phyloP scores from a whole-genome alignment of 2,888 invertebrate genomes.

The Strigamia crassipes region DNA sequence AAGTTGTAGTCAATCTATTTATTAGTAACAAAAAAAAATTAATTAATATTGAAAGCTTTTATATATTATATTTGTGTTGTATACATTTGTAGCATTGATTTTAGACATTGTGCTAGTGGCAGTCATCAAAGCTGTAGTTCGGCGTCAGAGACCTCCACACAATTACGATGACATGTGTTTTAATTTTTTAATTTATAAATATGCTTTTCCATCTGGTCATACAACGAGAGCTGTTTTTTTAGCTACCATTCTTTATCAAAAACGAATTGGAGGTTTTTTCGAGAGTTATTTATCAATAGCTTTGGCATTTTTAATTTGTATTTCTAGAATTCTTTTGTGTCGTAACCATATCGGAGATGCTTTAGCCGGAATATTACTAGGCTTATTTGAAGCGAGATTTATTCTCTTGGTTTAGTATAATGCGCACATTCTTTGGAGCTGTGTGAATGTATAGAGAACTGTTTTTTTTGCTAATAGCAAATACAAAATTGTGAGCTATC shows the following conservation, averaged over 20 bases:
- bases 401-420: conserved; percentile 73
- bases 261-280: conserved; percentile 38
- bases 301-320: conserved; percentile 75
- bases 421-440: too few species aligned
- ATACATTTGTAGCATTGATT: conserved; percentile 72
- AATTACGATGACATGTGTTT: conserved; percentile 71
- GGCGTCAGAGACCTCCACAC: conserved; percentile 75
- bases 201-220: conserved; percentile 93
- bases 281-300: conserved; percentile 62
- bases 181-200: conserved; percentile 80
- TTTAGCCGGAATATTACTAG: conserved; percentile 73
- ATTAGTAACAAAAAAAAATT: conserved; percentile 68
- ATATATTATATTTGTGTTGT: conserved; percentile 50
- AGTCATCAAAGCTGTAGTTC: conserved; percentile 74
- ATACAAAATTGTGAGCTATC: too few species aligned
- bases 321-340: conserved; percentile 80
- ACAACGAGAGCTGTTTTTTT: conserved; percentile 81
- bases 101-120: conserved; percentile 80
- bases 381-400: conserved; percentile 69
- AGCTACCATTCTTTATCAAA: conserved; percentile 64
- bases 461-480: too few species aligned
- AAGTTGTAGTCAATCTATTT: conserved; percentile 83
- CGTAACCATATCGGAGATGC: conserved; percentile 89
- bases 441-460: too few species aligned
- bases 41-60: not conserved